These are phyloP conservation scores for Drosophila neutralis DNA, from an alignment of 2,888 invertebrate genomes.

Conservation along the genomic window DNA sequence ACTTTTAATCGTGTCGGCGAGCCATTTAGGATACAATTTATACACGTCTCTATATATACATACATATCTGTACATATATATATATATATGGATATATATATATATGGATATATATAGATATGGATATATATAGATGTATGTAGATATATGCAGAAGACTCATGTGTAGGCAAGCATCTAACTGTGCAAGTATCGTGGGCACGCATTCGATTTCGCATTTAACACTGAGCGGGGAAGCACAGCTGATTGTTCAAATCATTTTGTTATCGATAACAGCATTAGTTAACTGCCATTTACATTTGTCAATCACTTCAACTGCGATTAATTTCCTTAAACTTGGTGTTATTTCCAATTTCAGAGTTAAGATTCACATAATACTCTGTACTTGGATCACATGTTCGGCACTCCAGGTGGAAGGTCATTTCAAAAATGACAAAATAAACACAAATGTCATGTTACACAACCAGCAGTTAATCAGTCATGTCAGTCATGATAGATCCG, in stretches of 20 bases:
- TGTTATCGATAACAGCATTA: slow-evolving; percentile 2
- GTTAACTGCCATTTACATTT: neutral
- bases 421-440: neutral
- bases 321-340: neutral
- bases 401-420: neutral
- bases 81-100: no score
- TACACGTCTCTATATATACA: slow-evolving; percentile 36
- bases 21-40: slow-evolving; percentile 69
- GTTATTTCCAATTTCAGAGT: neutral
- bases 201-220: slow-evolving; percentile 35
- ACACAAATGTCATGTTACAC: slow-evolving; percentile 4
- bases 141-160: neutral
- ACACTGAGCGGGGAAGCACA: slow-evolving; percentile 10
- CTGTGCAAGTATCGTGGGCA: slow-evolving; percentile 49
- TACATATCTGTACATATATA: neutral
- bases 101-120: slow-evolving; percentile 7
- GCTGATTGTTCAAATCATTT: neutral
- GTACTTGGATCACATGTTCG: neutral
- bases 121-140: slow-evolving; percentile 1
- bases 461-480: neutral
- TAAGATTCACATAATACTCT: neutral
- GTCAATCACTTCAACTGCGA: neutral
- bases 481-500: neutral
- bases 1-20: slow-evolving; percentile 60
- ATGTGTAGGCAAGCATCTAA: slow-evolving; percentile 30